Conservation (phyloP, 1,140 invertebrate genomes). For the Vanessa atalanta region DNA sequence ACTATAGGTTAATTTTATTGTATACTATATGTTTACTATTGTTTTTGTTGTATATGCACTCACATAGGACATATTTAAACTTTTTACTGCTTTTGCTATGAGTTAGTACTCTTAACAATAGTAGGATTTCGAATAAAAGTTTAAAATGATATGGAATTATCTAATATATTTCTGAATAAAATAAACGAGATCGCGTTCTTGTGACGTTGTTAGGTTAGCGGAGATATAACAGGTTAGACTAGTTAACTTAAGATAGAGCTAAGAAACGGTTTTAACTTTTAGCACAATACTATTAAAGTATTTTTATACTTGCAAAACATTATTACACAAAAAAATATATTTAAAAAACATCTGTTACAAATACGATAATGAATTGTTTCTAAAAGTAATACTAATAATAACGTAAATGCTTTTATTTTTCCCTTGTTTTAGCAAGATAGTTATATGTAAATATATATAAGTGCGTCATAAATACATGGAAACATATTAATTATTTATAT, state of each 20-base stretch:
- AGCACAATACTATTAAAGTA: constrained; percentile 36
- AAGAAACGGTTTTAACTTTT: constrained; percentile 43
- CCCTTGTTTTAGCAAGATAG: too few species aligned
- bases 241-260: constrained; percentile 42
- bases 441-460: neutral
- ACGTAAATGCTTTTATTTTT: too few species aligned
- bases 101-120: too few species aligned
- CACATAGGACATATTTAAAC: too few species aligned
- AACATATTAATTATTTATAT: too few species aligned
- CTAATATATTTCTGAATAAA: constrained; percentile 36
- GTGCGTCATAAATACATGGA: neutral
- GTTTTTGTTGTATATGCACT: too few species aligned
- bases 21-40: too few species aligned
- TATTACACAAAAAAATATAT: neutral
- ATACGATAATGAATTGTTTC: neutral
- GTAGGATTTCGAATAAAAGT: neutral
- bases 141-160: constrained; percentile 24
- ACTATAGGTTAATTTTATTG: too few species aligned
- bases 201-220: constrained; percentile 41
- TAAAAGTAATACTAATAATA: too few species aligned
- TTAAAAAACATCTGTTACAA: neutral
- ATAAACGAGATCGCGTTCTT: constrained; percentile 33
- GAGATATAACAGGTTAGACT: constrained; percentile 41
- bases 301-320: constrained; percentile 21
- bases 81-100: too few species aligned